phyloP scores from a whole-genome alignment of 2,113 vertebrate genomes.

The Sterna hirundo region DNA sequence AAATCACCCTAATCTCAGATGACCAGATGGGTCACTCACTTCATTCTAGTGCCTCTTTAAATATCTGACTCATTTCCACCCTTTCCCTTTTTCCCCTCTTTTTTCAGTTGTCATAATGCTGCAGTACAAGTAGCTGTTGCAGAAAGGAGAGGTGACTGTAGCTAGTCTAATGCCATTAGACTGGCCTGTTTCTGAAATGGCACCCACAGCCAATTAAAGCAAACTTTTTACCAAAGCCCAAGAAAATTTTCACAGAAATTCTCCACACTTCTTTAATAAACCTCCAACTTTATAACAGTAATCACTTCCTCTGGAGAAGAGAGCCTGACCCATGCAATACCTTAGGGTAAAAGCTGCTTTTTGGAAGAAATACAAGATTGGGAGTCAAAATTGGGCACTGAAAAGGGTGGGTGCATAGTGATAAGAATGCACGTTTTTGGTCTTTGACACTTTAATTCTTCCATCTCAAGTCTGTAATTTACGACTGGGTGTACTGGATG shows the following conservation, averaged over 20 bases:
- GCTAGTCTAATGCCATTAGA: background rate
- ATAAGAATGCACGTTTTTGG: background rate
- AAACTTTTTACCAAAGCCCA: background rate
- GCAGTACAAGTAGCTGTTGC: background rate
- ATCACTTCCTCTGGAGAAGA: background rate
- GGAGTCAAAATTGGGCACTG: background rate
- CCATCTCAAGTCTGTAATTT: background rate
- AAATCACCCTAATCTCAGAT: background rate
- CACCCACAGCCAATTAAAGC: background rate
- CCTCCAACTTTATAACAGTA: background rate
- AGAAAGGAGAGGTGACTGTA: background rate
- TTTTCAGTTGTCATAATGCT: background rate
- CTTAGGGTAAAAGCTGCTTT: background rate
- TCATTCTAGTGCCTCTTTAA: background rate
- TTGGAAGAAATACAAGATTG: background rate
- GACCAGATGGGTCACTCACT: background rate
- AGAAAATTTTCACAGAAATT: background rate
- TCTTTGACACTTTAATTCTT: background rate
- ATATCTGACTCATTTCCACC: background rate
- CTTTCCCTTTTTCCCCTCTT: rapidly evolving
- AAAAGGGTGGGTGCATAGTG: background rate
- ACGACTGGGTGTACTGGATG: background rate
- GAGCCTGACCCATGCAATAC: background rate
- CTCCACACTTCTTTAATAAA: background rate
- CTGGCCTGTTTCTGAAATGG: background rate